phyloP scores from a whole-genome alignment of 2,888 invertebrate genomes.

The Melangyna quadrimaculata region DNA sequence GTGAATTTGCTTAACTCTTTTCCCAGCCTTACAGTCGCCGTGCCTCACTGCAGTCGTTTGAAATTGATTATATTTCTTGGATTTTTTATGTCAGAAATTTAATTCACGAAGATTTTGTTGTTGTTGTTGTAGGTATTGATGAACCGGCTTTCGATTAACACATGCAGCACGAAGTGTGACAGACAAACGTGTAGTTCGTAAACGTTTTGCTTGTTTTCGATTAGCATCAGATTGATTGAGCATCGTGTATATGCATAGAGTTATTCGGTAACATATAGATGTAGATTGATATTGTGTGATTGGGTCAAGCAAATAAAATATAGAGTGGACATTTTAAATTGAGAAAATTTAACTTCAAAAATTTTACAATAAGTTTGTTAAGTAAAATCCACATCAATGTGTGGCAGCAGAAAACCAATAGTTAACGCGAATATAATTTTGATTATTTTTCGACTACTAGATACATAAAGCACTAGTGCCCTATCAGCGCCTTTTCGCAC shows the following conservation, averaged over 20 bases:
- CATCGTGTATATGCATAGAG: neutral
- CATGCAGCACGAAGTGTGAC: slow-evolving; percentile 13
- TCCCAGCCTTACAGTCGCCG: neutral
- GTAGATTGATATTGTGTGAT: neutral
- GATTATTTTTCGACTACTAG: too few species aligned
- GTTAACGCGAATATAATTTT: too few species aligned
- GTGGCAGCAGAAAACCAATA: neutral
- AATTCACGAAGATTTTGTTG: slow-evolving; percentile 35
- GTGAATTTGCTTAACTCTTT: neutral
- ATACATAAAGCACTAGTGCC: too few species aligned
- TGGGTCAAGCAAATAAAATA: neutral
- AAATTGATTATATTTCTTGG: slow-evolving; percentile 25
- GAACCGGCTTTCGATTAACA: slow-evolving; percentile 44
- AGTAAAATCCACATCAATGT: neutral
- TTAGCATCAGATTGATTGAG: slow-evolving; percentile 36
- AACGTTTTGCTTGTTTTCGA: slow-evolving; percentile 46
- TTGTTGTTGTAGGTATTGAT: neutral
- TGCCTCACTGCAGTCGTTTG: neutral
- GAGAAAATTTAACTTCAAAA: neutral
- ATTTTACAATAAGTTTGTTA: neutral
- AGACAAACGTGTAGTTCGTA: slow-evolving; percentile 27
- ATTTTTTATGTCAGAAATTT: neutral
- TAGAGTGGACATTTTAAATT: neutral
- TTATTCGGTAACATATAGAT: slow-evolving; percentile 4
- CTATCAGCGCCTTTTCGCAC: too few species aligned